Evolutionary conservation across 2,888 invertebrate species (phyloP).

Genomic region (Sphinx pinastri): DNA sequence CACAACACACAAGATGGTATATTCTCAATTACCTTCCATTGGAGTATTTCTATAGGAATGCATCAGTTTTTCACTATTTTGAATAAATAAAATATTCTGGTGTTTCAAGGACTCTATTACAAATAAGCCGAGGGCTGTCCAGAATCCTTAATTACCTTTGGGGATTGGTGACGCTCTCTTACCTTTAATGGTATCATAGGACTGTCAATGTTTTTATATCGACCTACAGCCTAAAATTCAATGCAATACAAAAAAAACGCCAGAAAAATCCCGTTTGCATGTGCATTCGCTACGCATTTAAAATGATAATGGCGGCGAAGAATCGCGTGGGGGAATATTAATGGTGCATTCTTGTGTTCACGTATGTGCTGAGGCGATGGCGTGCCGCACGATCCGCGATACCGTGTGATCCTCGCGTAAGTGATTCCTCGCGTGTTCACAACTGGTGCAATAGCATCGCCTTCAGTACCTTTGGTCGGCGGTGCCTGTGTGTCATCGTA

Average conservation of each 20-base stretch:
- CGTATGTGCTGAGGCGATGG: constrained; percentile 52
- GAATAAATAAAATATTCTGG: too few relatives aligned
- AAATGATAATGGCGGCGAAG: constrained; percentile 52
- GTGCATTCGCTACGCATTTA: constrained; percentile 46
- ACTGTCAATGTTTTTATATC: too few relatives aligned
- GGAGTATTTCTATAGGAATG: neutral
- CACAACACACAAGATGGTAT: constrained; percentile 31
- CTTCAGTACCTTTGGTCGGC: neutral
- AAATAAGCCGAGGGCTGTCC: too few relatives aligned
- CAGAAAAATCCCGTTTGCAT: constrained; percentile 43
- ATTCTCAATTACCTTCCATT: neutral
- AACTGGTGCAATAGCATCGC: constrained; percentile 4
- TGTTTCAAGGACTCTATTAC: too few relatives aligned
- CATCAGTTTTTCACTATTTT: too few relatives aligned
- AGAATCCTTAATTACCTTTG: too few relatives aligned
- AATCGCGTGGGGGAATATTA: constrained; percentile 53
- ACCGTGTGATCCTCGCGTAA: constrained; percentile 16
- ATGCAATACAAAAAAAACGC: neutral
- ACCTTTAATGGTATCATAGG: too few relatives aligned
- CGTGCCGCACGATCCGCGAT: constrained; percentile 26
- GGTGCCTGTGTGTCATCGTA: neutral
- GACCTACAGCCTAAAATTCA: neutral
- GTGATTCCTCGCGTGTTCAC: constrained; percentile 16
- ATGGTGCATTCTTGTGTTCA: constrained; percentile 58
- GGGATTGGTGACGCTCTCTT: too few relatives aligned